phyloP scores from a whole-genome alignment of 2,888 invertebrate species.

The Eristalinus sepulchralis region DNA sequence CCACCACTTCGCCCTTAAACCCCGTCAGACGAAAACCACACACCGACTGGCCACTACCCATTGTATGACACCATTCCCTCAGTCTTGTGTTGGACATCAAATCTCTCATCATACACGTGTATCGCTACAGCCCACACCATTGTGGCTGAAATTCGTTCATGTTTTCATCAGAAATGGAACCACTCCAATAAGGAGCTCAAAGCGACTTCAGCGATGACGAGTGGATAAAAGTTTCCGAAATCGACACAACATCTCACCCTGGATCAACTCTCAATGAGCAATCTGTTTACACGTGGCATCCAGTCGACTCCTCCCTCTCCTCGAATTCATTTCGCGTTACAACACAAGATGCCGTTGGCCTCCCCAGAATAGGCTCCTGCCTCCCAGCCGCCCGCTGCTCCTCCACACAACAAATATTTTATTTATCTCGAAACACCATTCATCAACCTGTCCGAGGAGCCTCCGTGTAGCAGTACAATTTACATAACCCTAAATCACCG shows the following conservation, averaged over 20 bases:
- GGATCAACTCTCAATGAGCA: neutral
- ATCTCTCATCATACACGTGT: neutral
- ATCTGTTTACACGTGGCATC: conserved; percentile 6
- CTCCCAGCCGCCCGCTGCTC: neutral
- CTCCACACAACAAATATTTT: conserved; percentile 40
- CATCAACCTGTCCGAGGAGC: conserved; percentile 56
- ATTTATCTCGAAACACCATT: conserved; percentile 46
- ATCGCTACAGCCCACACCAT: neutral
- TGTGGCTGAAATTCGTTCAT: neutral
- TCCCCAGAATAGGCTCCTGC: no score
- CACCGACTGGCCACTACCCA: no score
- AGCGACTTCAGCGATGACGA: neutral
- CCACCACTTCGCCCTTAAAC: no score
- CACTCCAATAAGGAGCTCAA: neutral
- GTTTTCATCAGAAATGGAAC: neutral
- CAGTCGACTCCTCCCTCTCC: neutral
- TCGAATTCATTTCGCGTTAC: conserved; percentile 12
- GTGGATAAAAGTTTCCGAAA: neutral
- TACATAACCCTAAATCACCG: conserved; percentile 69
- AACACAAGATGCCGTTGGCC: neutral
- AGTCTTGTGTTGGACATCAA: neutral
- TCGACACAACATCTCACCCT: neutral
- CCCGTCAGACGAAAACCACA: no score
- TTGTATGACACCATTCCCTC: neutral
- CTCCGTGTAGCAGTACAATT: conserved; percentile 39